Percentiles rank a stretch among this genome's conserved stretches.
These are phyloP conservation scores for Uropsilus gracilis DNA, from an alignment of 2,113 vertebrate species.

Conservation along the genomic window DNA sequence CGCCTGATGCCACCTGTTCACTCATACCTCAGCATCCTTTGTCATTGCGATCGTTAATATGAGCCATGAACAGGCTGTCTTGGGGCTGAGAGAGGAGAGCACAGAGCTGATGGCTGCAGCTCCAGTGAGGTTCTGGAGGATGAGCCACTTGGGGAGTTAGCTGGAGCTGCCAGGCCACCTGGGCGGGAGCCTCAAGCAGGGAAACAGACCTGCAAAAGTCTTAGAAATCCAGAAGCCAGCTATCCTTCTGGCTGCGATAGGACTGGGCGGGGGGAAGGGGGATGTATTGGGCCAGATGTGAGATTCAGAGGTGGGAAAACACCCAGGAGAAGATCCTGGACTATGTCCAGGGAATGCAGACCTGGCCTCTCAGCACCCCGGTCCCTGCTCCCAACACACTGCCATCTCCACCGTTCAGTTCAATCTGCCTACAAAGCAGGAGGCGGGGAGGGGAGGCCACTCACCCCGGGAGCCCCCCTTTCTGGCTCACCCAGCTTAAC, in stretches of 20 bases:
- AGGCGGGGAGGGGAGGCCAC: too few relatives aligned
- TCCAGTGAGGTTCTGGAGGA: background rate
- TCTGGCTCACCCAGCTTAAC: background rate
- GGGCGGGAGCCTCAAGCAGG: background rate
- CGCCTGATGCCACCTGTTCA: too few relatives aligned
- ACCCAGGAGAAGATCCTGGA: background rate
- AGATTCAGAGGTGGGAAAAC: background rate
- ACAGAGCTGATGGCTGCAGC: background rate
- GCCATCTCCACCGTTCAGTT: fast-evolving
- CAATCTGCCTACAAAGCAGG: background rate
- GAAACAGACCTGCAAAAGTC: background rate
- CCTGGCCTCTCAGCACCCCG: background rate
- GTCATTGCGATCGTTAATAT: background rate
- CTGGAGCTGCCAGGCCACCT: background rate
- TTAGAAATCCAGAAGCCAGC: too few relatives aligned
- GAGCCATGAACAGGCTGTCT: background rate
- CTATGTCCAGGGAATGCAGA: background rate
- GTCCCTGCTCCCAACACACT: too few relatives aligned
- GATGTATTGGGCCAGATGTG: too few relatives aligned
- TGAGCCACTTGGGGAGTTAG: background rate
- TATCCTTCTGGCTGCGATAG: background rate
- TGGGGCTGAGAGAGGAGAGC: background rate
- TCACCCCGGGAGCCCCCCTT: too few relatives aligned
- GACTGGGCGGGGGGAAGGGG: too few relatives aligned
- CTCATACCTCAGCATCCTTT: too few relatives aligned